Evolutionary conservation across 2,797 vertebrate genomes (phyloP).

Genomic region (Anabas testudineus): DNA sequence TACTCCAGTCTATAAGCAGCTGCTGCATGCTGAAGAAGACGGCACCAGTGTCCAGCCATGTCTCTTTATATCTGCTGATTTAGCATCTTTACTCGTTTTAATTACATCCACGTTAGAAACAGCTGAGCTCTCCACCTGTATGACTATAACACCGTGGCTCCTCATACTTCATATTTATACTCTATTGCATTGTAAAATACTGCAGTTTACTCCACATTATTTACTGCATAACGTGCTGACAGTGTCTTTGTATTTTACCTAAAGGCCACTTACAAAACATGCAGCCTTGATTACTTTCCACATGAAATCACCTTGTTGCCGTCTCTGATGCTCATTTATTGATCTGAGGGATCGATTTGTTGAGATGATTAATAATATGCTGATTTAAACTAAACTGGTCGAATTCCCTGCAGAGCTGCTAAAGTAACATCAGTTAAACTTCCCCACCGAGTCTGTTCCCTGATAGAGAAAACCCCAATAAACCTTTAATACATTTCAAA

Average conservation of each 20-base stretch:
- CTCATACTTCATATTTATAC: too few relatives aligned
- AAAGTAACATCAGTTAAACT: constrained; percentile 9
- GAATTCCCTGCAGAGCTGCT: constrained; percentile 20
- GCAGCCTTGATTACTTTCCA: constrained; percentile 14
- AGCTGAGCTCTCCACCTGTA: too few relatives aligned
- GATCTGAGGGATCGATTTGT: constrained; percentile 32
- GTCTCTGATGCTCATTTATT: constrained; percentile 15
- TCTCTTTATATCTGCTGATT: too few relatives aligned
- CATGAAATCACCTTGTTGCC: neutral
- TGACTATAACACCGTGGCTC: too few relatives aligned
- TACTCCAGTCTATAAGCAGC: too few relatives aligned
- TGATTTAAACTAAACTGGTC: constrained; percentile 6
- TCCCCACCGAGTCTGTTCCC: constrained; percentile 4
- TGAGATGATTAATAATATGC: constrained; percentile 39
- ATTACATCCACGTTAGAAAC: too few relatives aligned
- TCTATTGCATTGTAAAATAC: neutral
- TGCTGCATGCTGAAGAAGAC: too few relatives aligned
- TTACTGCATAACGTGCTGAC: too few relatives aligned
- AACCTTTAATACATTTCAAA: constrained; percentile 31
- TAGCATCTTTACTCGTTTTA: too few relatives aligned
- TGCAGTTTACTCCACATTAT: too few relatives aligned
- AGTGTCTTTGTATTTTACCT: neutral
- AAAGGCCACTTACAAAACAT: constrained; percentile 18
- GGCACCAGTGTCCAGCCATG: too few relatives aligned
- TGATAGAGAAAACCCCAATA: constrained; percentile 26